phyloP scores from a whole-genome alignment of 2,797 vertebrate species.

The Tokudaia tokunoshimensis region DNA sequence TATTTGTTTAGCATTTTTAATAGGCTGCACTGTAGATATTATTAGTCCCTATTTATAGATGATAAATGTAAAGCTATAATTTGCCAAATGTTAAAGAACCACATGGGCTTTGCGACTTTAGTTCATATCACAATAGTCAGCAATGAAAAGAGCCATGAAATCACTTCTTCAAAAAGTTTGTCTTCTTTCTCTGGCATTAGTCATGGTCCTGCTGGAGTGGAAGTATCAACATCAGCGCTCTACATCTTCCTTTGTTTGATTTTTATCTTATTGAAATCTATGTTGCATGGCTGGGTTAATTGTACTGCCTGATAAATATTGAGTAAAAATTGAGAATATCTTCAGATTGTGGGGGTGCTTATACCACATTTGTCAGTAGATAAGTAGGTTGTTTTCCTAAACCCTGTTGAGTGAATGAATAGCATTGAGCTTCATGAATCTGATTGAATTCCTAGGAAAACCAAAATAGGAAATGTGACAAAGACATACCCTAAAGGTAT shows the following conservation, averaged over 20 bases:
- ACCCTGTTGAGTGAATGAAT: background rate
- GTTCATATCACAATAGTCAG: background rate
- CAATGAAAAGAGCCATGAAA: background rate
- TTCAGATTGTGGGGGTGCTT: background rate
- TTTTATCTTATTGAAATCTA: background rate
- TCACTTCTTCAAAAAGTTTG: background rate
- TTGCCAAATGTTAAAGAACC: background rate
- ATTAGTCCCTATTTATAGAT: background rate
- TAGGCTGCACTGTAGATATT: background rate
- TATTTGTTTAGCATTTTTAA: background rate
- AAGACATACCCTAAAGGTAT: background rate
- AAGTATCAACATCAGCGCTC: background rate
- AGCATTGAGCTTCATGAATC: background rate
- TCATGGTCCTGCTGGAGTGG: background rate
- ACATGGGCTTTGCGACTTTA: background rate
- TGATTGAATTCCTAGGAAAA: background rate
- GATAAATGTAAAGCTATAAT: background rate
- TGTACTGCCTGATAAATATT: background rate
- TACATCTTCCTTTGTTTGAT: background rate
- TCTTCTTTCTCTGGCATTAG: background rate
- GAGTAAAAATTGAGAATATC: slow-evolving; percentile 56
- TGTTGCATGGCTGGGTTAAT: background rate
- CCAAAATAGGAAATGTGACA: background rate
- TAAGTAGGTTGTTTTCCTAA: background rate
- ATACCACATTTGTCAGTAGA: background rate